Base-by-base conservation (phyloP, 2,113 vertebrate species). In the Mastomys natalensis region DNA sequence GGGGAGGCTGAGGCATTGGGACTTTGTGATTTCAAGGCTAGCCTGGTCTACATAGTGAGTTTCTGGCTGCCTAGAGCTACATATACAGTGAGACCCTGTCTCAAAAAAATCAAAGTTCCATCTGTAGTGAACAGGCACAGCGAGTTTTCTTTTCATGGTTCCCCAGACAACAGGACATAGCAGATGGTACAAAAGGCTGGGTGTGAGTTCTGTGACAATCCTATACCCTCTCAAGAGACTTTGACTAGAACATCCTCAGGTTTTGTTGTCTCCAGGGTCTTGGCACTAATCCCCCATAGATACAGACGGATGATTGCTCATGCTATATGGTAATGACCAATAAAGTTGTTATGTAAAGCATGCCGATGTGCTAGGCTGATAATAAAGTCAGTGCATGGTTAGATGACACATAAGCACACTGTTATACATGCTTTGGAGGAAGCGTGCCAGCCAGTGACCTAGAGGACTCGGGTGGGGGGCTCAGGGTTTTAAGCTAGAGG, bases 401-500 rank as follows among this genome's bases (percentile, higher is more conserved):
- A n/a, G 94, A 5, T 66, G 29, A 10, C 26, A 10, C 2, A 31
- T 43, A 29, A 48, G 43, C 21, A 19, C 7, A 26, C 70, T 31
- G 7, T 6, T 24, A 5, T 22, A 12, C 0, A 5, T 68, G 58
- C 53, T 11, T 10, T 15, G 34, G 45, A 53, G 74, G 45, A 93
- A 70, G 26, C 8, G 29, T 48, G 19, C 43, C 43, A 68, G 60
- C 62, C 40, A 24, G 48, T 43, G 10, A 37, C 1, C 9, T 45
- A 34, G 19, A 8, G 1, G 31, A 40, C 1, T n/a, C 22, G 4
- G 1, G 21, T n/a, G 11, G 3, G 22, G 55, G 16, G 26, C 19
- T 31, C n/a, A 26, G 21, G 6, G 19, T 34, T 48, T 60, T 43
- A 10, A 51, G 40, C n/a, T 7, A 21, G 5, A 29, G 34, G 53